Conservation (phyloP, 2,888 invertebrate genomes). For the Trichogramma dendrolimi region DNA sequence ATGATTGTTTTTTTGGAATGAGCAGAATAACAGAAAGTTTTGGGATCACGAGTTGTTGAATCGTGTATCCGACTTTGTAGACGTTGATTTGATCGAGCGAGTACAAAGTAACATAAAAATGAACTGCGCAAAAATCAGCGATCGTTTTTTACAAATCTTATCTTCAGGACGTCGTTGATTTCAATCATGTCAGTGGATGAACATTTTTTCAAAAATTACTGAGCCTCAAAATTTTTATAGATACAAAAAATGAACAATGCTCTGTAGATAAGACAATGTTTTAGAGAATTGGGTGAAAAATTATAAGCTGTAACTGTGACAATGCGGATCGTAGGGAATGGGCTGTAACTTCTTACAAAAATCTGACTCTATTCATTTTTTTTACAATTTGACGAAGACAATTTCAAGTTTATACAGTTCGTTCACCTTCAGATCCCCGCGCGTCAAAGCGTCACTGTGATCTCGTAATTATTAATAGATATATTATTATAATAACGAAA, state of each 20-base stretch:
- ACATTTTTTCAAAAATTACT: too few species aligned
- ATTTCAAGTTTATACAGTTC: constrained; percentile 41
- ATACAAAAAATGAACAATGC: constrained; percentile 9
- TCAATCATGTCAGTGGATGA: too few species aligned
- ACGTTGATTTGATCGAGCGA: constrained; percentile 20
- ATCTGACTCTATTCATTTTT: constrained; percentile 8
- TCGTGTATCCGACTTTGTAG: constrained; percentile 31
- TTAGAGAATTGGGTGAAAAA: constrained; percentile 21
- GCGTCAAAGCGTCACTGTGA: constrained; percentile 54
- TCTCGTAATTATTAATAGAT: constrained; percentile 52
- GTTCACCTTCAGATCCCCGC: constrained; percentile 51
- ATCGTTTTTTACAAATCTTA: constrained; percentile 20
- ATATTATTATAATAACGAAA: constrained; percentile 48
- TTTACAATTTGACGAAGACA: constrained; percentile 5
- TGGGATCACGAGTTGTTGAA: constrained; percentile 24
- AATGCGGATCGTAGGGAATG: constrained; percentile 51
- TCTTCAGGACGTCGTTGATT: constrained; percentile 21
- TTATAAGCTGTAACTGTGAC: constrained; percentile 51
- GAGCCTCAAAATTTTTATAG: too few species aligned
- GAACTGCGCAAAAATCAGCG: constrained; percentile 24
- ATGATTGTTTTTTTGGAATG: constrained; percentile 38
- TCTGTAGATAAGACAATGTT: constrained; percentile 11
- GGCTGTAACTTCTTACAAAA: constrained; percentile 40
- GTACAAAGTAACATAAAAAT: constrained; percentile 4
- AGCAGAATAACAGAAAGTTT: constrained; percentile 28